Percentiles rank a stretch among this genome's conserved stretches.
These are phyloP conservation scores for Onthophagus taurus DNA, from an alignment of 1,140 invertebrate species.

Conservation along the genomic window DNA sequence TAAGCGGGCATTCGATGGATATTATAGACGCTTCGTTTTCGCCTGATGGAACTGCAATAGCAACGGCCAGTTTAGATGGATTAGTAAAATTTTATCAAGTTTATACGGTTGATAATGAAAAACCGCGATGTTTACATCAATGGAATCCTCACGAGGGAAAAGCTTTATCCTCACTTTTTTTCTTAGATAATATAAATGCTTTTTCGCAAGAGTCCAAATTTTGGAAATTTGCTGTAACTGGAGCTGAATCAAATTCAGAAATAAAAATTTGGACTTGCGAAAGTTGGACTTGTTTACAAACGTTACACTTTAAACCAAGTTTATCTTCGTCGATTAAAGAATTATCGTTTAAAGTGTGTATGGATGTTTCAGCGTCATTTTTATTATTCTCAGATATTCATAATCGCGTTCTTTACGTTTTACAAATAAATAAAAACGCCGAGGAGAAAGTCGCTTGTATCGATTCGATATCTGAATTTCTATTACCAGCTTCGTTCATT, in stretches of 20 bases:
- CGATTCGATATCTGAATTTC: slow-evolving; percentile 70
- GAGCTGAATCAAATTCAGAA: slow-evolving; percentile 79
- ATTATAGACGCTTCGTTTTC: slow-evolving; percentile 84
- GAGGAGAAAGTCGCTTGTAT: slow-evolving; percentile 45
- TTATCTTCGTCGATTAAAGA: slow-evolving; percentile 35
- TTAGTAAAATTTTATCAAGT: slow-evolving; percentile 86
- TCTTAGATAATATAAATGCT: slow-evolving; percentile 84
- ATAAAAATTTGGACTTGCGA: slow-evolving; percentile 93
- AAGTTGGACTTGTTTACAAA: slow-evolving; percentile 86
- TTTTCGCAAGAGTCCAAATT: slow-evolving; percentile 78
- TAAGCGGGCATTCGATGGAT: slow-evolving; percentile 55
- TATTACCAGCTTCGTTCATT: slow-evolving; percentile 70
- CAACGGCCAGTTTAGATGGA: slow-evolving; percentile 79
- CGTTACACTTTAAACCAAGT: slow-evolving; percentile 56
- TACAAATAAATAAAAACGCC: slow-evolving; percentile 55
- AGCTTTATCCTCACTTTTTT: slow-evolving; percentile 76
- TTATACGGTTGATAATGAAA: slow-evolving; percentile 50
- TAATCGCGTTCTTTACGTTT: slow-evolving; percentile 64
- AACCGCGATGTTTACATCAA: slow-evolving; percentile 73
- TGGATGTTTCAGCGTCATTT: slow-evolving; percentile 75
- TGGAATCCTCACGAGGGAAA: slow-evolving; percentile 85
- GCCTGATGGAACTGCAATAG: slow-evolving; percentile 85
- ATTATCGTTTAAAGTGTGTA: slow-evolving; percentile 55
- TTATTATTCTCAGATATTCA: slow-evolving; percentile 77
- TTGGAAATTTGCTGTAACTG: slow-evolving; percentile 91